Conservation (phyloP, 1,140 invertebrate genomes). For the Stegodyphus mimosarum region DNA sequence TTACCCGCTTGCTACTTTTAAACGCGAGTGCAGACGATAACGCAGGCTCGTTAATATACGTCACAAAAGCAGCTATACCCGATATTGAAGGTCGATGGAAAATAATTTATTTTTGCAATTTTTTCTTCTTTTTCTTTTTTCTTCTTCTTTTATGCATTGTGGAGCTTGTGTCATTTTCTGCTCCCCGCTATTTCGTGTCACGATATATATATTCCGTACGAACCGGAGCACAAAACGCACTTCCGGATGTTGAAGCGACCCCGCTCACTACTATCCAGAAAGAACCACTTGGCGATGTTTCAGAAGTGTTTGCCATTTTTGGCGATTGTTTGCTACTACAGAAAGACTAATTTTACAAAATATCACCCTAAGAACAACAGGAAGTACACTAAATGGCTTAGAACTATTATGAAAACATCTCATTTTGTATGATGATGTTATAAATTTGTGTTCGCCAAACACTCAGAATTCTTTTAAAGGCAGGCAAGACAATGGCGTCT, state of each 20-base stretch:
- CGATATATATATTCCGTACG: slow-evolving; percentile 26
- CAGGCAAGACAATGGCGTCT: too few relatives aligned
- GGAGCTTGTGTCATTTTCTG: slow-evolving; percentile 29
- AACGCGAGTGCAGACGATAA: slow-evolving; percentile 6
- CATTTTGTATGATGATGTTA: too few relatives aligned
- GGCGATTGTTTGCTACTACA: not conserved
- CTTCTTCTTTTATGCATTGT: slow-evolving; percentile 18
- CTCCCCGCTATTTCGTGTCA: slow-evolving; percentile 40
- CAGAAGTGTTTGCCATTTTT: slow-evolving; percentile 1
- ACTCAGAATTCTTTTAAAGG: too few relatives aligned
- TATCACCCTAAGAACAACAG: too few relatives aligned
- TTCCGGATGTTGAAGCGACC: slow-evolving; percentile 49
- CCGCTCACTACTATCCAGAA: not conserved
- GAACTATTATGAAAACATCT: too few relatives aligned
- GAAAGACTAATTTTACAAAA: too few relatives aligned
- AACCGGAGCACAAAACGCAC: slow-evolving; percentile 49
- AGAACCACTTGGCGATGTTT: slow-evolving; percentile 3
- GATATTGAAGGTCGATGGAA: slow-evolving; percentile 57
- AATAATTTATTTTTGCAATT: slow-evolving; percentile 53
- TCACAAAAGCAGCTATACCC: slow-evolving; percentile 37
- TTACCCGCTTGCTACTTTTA: slow-evolving; percentile 12
- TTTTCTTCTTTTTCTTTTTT: slow-evolving; percentile 34
- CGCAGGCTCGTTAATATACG: slow-evolving; percentile 45
- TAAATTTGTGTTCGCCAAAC: too few relatives aligned
- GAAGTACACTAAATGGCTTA: too few relatives aligned